Conservation (phyloP, 2,113 vertebrate genomes). For the Dendrocopos noguchii region DNA sequence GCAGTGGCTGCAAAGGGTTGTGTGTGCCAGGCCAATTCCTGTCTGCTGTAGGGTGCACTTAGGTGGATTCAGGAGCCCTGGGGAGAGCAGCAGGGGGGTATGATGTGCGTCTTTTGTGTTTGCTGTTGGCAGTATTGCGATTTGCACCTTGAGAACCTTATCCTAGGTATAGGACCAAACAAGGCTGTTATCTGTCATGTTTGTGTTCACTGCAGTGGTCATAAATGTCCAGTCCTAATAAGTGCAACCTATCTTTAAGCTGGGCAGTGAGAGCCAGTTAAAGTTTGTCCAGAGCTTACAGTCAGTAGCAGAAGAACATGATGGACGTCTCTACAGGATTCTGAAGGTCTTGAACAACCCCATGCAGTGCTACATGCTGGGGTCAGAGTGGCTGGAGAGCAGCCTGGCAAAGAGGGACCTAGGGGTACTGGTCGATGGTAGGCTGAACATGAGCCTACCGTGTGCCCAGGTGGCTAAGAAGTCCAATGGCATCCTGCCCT, state of each 20-base stretch:
- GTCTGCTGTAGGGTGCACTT: neutral
- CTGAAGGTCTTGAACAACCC: constrained; percentile 84
- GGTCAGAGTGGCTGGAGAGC: too few species aligned
- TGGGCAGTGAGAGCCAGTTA: neutral
- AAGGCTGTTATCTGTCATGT: neutral
- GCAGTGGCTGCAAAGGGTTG: neutral
- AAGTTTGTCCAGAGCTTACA: neutral
- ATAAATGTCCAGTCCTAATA: neutral
- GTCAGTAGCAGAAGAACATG: constrained; percentile 75
- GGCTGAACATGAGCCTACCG: too few species aligned
- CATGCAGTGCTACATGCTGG: too few species aligned
- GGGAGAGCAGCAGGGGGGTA: neutral
- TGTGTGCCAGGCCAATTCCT: neutral
- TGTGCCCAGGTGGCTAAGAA: too few species aligned
- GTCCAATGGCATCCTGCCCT: too few species aligned
- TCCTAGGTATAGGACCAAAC: neutral
- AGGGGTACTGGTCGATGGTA: too few species aligned
- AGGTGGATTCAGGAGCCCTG: neutral
- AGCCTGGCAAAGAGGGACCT: too few species aligned
- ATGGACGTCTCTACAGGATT: constrained; percentile 82
- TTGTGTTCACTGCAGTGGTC: neutral
- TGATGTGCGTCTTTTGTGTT: neutral
- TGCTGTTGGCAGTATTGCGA: neutral
- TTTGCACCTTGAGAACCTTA: neutral
- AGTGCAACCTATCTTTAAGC: neutral